Base-by-base conservation (phyloP, 2,888 invertebrate genomes). In the Steinernema scapterisci region DNA sequence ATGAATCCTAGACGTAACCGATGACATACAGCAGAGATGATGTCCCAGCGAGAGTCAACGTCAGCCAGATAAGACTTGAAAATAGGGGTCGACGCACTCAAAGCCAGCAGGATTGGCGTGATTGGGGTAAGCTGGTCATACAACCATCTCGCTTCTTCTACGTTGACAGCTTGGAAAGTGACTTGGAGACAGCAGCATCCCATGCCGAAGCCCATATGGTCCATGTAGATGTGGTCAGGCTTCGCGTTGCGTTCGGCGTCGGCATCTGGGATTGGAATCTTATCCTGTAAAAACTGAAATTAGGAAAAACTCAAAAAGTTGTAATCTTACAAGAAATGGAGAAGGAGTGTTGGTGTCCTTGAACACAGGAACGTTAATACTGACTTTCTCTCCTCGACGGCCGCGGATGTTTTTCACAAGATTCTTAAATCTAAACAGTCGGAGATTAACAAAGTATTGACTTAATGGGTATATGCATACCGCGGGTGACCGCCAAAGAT, bases 141-240 rank as follows among this genome's bases (percentile, higher is more conserved):
- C 0, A 99, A 91, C 46, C 93, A 93, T 79, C 95, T 91, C 3
- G 97, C 97, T 90, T 99, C 99, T 56, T 91, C 92, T 80, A 99
- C 95, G 88, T 96, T 96, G 38, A 86, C 86, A 0, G 97, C 97
- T 89, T 95, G 93, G 90, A 99, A 97, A 19, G 90, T 90, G 72
- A 88, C 87, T 84, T 86, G 86, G n/a, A 88, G 80, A 75, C 86
- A 86, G 74, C 86, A 87, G 63, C 96, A 96, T 43, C 99, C 99
- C 99, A 99, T 99, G 74, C 97, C 97, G 88, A 99, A 99, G 27
- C 97, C 97, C 97, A 99, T 97, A 0, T 95, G 95, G 89, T 99
- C 99, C 93, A 99, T 93, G 87, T 97, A 95, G 79, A 99, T 93
- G 86, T 95, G 94, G 90, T 97, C 94, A 0, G 93, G 93, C 85